These are phyloP conservation scores for Nipponacmea schrenckii DNA, from an alignment of 2,888 invertebrate species.

Conservation along the genomic window DNA sequence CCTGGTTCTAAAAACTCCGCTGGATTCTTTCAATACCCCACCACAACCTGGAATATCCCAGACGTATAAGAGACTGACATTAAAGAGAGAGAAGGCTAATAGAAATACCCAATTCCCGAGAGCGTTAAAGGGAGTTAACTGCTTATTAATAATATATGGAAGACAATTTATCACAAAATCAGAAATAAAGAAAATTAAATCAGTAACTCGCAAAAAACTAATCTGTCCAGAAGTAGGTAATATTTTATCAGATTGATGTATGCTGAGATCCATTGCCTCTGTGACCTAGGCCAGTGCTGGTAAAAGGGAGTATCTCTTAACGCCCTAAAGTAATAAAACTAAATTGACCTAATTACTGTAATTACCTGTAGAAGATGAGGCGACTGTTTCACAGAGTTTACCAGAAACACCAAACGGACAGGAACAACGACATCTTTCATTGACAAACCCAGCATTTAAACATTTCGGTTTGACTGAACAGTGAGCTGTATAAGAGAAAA, in stretches of 20 bases:
- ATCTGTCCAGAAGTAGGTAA: too few species aligned
- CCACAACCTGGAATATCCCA: conserved; percentile 23
- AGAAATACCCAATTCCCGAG: neutral
- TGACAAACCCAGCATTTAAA: conserved; percentile 33
- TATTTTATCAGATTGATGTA: too few species aligned
- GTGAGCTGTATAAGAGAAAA: conserved; percentile 13
- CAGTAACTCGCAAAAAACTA: too few species aligned
- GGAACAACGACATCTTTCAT: conserved; percentile 34
- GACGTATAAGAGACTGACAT: too few species aligned
- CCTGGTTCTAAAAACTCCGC: conserved; percentile 15
- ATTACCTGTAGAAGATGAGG: conserved; percentile 21
- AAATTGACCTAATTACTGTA: too few species aligned
- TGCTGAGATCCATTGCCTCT: too few species aligned
- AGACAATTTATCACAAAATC: too few species aligned
- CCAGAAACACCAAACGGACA: conserved; percentile 36
- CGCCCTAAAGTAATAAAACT: too few species aligned
- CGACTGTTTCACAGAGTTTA: conserved; percentile 30
- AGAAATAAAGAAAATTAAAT: too few species aligned
- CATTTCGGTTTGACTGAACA: conserved; percentile 23
- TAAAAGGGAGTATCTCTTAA: too few species aligned
- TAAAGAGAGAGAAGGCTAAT: too few species aligned
- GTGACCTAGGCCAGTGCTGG: too few species aligned
- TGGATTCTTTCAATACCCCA: conserved; percentile 16
- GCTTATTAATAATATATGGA: neutral
- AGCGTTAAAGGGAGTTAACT: neutral